Conservation (phyloP, 2,797 vertebrate species). For the Smutsia temminckii region DNA sequence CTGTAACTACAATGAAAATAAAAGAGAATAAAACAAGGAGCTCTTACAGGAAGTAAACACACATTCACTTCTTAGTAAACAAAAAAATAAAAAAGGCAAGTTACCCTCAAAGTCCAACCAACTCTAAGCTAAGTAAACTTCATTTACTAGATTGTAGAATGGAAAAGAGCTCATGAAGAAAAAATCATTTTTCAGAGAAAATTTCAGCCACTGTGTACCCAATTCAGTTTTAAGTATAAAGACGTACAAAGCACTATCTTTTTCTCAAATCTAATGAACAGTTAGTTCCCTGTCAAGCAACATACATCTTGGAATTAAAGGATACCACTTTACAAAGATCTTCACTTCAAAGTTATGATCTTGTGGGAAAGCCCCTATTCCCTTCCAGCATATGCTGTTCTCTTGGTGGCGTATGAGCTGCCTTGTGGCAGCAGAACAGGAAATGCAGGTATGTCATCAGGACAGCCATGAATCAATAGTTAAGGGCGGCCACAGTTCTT, state of each 20-base stretch:
- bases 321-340: not conserved
- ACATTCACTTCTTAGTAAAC: not conserved
- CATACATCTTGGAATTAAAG: not conserved
- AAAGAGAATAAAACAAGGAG: conserved; percentile 57
- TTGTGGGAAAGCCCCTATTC: not conserved
- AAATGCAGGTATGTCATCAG: conserved; percentile 34
- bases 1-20: conserved; percentile 51
- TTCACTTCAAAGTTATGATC: not conserved
- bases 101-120: conserved; percentile 13
- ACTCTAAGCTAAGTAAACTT: not conserved
- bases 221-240: conserved; percentile 34
- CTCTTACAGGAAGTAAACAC: not conserved
- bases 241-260: not conserved
- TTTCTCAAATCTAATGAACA: conserved; percentile 31
- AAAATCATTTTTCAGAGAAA: conserved; percentile 3
- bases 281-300: not conserved
- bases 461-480: not conserved
- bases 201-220: not conserved
- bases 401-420: not conserved
- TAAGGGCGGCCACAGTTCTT: not conserved
- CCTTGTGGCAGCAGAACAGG: not conserved
- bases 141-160: not conserved
- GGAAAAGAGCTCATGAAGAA: not conserved
- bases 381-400: not conserved
- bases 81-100: not conserved